Evolutionary conservation across 1,140 invertebrate species (phyloP), one percentile per base, ranked within the genome.

Genomic region (Ectropis grisescens): DNA sequence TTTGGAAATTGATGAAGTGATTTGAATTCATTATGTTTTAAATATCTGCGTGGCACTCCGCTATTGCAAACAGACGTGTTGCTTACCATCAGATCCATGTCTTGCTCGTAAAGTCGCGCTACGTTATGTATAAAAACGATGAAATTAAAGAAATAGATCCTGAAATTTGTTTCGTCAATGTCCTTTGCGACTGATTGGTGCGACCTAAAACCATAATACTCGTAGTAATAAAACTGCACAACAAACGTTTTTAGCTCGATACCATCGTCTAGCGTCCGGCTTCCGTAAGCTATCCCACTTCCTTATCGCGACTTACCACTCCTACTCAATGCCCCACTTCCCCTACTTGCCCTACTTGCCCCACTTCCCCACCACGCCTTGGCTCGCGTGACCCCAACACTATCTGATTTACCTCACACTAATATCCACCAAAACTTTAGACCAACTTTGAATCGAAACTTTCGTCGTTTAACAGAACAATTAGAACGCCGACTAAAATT

Each of bases 271-370:
- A 16, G 13, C 32, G 25, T 49, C 43, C 44, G 30, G 11, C 43
- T 67, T 62, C 53, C 58, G 59, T 49, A 47, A 54, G 37, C 53
- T 56, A 61, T 60, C 54, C 50, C 65, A 57, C 48, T 61, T 58
- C 31, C 40, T 65, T 69, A 65, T 56, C 58, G 41, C 25, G 22
- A 36, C 31, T 41, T 37, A 30, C 15, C 19, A 36, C 23, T 32
- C 26, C 23, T 22, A 37, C 28, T 19, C 23, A 14, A 16, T 39
- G 11, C 27, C 27, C 19, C 33, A 46, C 27, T 33, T 40, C 48
- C 48, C 40, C 55, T 44, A 38, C 39, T 61, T 45, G 40, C 53
- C 37, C 41, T n/a, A 57, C 40, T 57, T 47, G 37, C 13, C 8
- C 23, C 30, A 39, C 30, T n/a, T 8, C 3, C 19, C 14, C 11